Percentiles rank a stretch among this genome's conserved stretches.
Evolutionary conservation across 2,797 vertebrate genomes (phyloP).

Genomic region (Phylloscopus collybita): DNA sequence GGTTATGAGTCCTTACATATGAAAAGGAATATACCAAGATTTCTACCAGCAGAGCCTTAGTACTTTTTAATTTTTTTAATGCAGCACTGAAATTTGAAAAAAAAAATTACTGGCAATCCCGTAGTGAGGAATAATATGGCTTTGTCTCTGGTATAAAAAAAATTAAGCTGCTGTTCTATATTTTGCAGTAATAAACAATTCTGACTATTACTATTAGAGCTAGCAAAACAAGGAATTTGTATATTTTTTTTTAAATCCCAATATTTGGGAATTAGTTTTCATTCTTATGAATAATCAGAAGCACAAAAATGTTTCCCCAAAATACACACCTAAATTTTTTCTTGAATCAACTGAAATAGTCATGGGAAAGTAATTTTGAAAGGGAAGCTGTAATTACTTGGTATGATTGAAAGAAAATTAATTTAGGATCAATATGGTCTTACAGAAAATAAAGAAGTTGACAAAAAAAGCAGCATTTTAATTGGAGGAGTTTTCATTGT

Average conservation of each 20-base stretch:
- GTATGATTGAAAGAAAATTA: background rate
- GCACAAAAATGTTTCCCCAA: background rate
- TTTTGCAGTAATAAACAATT: background rate
- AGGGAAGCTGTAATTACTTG: background rate
- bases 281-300: background rate
- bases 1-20: background rate
- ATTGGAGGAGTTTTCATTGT: background rate
- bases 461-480: background rate
- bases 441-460: background rate
- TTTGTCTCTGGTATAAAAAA: slow-evolving; percentile 7
- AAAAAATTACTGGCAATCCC: background rate
- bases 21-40: background rate
- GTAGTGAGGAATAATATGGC: slow-evolving; percentile 16
- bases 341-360: background rate
- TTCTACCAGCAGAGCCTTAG: background rate
- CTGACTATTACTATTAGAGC: background rate
- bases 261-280: background rate
- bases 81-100: background rate
- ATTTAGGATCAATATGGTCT: background rate
- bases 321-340: background rate
- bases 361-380: background rate
- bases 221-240: background rate
- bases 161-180: background rate
- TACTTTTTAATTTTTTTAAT: background rate
- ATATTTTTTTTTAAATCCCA: background rate